These are phyloP conservation scores for Chloropsis hardwickii DNA, from an alignment of 2,113 vertebrate genomes.

Conservation along the genomic window DNA sequence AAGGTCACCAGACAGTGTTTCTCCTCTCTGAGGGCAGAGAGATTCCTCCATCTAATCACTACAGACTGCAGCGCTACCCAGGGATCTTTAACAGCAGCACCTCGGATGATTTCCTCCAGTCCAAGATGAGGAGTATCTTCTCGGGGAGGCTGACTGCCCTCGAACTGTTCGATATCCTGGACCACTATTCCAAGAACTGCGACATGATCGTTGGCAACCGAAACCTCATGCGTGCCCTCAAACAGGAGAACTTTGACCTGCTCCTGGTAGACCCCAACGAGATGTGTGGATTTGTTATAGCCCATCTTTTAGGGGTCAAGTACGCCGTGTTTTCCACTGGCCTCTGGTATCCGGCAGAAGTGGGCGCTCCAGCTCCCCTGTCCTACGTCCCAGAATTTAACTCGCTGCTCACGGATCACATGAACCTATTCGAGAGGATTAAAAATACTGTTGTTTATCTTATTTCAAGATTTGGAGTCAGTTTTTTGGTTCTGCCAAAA, in stretches of 20 bases:
- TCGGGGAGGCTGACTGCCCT: constrained; percentile 91
- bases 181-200: constrained; percentile 95
- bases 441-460: constrained; percentile 90
- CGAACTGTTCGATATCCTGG: constrained; percentile 95
- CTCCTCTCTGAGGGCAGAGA: constrained; percentile 93
- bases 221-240: constrained; percentile 82
- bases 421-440: constrained; percentile 89
- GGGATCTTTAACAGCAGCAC: constrained; percentile 96
- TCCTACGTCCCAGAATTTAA: constrained; percentile 98
- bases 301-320: constrained; percentile 90
- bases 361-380: constrained; percentile 91
- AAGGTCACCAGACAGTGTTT: constrained; percentile 91
- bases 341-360: constrained; percentile 97
- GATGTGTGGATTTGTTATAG: constrained; percentile 98
- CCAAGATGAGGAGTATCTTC: constrained; percentile 96
- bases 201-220: constrained; percentile 89
- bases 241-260: constrained; percentile 89
- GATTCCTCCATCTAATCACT: constrained; percentile 84
- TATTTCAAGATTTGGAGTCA: constrained; percentile 91
- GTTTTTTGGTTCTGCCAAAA: constrained; percentile 91
- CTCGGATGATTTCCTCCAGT: constrained; percentile 93
- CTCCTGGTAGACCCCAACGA: constrained; percentile 97
- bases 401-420: constrained; percentile 93
- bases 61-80: constrained; percentile 90
- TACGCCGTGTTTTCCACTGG: constrained; percentile 97